These are phyloP conservation scores for Theonella swinhoei DNA, from an alignment of 37 sponge, comb jelly and placozoan species.

Conservation along the genomic window DNA sequence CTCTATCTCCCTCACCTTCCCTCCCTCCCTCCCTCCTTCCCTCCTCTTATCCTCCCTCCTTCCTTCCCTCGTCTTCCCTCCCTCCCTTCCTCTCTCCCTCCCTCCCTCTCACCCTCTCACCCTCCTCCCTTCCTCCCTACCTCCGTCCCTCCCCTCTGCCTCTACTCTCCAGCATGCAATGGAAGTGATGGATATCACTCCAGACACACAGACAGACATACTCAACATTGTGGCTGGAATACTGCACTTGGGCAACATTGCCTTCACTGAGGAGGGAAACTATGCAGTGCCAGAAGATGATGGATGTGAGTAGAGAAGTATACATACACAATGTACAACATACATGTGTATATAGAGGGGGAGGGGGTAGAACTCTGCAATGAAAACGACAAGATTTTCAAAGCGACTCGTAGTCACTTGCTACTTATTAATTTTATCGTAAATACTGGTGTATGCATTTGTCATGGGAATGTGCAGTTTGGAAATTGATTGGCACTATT, in stretches of 20 bases:
- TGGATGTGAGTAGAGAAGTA: conserved; percentile 74
- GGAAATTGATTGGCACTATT: too few relatives aligned
- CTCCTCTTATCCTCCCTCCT: too few relatives aligned
- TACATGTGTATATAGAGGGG: not conserved
- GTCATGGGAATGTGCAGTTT: too few relatives aligned
- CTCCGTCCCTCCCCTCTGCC: not conserved
- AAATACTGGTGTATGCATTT: too few relatives aligned
- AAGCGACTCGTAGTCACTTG: too few relatives aligned
- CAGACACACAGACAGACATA: conserved; percentile 78
- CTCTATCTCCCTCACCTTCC: too few relatives aligned
- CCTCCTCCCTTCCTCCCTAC: too few relatives aligned
- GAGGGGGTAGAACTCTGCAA: too few relatives aligned
- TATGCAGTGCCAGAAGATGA: conserved; percentile 93
- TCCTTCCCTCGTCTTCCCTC: not conserved
- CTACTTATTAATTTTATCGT: too few relatives aligned
- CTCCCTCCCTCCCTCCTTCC: too few relatives aligned
- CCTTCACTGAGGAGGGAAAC: conserved; percentile 90
- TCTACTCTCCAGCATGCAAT: conserved; percentile 86
- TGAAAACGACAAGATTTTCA: too few relatives aligned
- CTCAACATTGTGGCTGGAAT: conserved; percentile 90
- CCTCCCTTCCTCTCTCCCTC: not conserved
- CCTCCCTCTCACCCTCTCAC: too few relatives aligned
- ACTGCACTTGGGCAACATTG: conserved; percentile 94
- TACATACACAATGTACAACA: not conserved
- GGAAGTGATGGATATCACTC: conserved; percentile 87